These are phyloP conservation scores for Cephalotes varians DNA, from an alignment of 2,888 invertebrate genomes.

Conservation along the genomic window DNA sequence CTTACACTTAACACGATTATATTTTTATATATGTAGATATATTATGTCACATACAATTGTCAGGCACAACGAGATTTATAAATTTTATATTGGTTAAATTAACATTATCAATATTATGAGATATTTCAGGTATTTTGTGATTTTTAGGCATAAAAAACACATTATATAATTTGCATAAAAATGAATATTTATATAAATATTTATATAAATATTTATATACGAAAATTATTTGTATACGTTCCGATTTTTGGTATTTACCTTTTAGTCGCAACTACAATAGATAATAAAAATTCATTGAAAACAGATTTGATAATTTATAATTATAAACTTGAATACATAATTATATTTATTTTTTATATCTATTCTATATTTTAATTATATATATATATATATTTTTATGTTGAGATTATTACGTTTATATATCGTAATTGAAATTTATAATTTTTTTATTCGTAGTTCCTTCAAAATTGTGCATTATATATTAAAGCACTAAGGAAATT, in stretches of 20 bases:
- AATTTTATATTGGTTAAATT: constrained; percentile 10
- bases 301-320: not conserved
- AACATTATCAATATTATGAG: not conserved
- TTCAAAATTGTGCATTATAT: not conserved
- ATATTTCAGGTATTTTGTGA: not conserved
- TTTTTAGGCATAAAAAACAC: not conserved
- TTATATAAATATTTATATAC: too few relatives aligned
- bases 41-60: constrained; percentile 28
- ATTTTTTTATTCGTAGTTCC: not conserved
- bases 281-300: constrained; percentile 5
- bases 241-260: constrained; percentile 1
- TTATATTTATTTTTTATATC: not conserved
- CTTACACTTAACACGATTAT: not conserved
- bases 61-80: not conserved
- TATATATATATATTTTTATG: not conserved
- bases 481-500: not conserved
- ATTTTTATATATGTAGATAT: not conserved
- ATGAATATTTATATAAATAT: not conserved
- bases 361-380: constrained; percentile 16
- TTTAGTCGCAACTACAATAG: constrained; percentile 23
- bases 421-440: not conserved
- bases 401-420: constrained; percentile 8
- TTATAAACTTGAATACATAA: constrained; percentile 1
- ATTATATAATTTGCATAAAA: not conserved
- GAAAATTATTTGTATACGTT: too few relatives aligned